Base-by-base conservation (phyloP, 2,888 invertebrate species). In the Ophraella communa region DNA sequence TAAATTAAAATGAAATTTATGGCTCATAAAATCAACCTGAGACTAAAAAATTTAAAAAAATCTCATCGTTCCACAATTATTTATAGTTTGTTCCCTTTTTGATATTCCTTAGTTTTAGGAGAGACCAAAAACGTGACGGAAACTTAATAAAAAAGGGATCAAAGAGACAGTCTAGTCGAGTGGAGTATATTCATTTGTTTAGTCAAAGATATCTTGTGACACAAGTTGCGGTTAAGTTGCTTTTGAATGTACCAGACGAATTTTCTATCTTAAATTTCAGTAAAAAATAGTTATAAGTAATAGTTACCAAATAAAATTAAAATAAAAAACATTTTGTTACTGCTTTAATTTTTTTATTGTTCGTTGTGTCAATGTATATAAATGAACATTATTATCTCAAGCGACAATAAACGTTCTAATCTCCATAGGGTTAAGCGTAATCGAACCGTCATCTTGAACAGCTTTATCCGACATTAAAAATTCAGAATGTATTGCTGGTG, bases 391-490 rank as follows among this genome's bases (percentile, higher is more conserved):
- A 10, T 30, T 30, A 30, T 30, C n/a, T n/a, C 11, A 20, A 10
- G 45, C 20, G 7, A 45, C 4, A 20, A 91, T 78, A 71, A 89
- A 90, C 0, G 91, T 90, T 39, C 87, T 85, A 58, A 93, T 93
- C 79, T 92, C 86, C 87, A 92, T 92, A 0, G 92, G 88, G 17
- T 83, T 83, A 2, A 93, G 72, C 27, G 84, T 83, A 0, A 91
- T 78, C 3, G 79, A 71, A 0, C 76, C 69, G 33, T 80, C 79
- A 5, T 33, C 33, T n/a, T 27, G 23, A 2, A 14, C 27, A 52
- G n/a, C n/a, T 27, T 54, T 49, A 7, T 45, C 14, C 10, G 45
- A 21, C 21, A 11, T 45, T n/a, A 5, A 45, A 21, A 10, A 21
- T 45, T 45, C 11, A 21, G 45, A 18, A 18, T 3, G 4, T 1